Evolutionary conservation across 2,797 vertebrate genomes (phyloP).

Genomic region (Coreius guichenoti): DNA sequence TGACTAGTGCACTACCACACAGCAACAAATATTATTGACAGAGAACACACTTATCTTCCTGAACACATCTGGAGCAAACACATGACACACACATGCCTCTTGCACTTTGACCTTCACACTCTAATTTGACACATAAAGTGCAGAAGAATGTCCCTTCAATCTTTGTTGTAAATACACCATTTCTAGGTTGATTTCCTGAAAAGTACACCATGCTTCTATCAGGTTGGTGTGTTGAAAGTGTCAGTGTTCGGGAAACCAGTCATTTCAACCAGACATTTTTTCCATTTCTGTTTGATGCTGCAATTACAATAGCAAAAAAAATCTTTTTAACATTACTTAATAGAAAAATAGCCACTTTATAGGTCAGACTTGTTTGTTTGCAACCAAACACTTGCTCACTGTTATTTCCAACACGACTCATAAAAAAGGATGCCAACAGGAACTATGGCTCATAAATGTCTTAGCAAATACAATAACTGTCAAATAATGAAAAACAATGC

Average conservation of each 20-base stretch:
- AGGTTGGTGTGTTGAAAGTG: too few relatives aligned
- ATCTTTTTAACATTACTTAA: neutral
- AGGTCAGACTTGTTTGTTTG: neutral
- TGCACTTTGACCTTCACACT: conserved; percentile 23
- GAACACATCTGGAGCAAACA: neutral
- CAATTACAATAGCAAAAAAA: neutral
- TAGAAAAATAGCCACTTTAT: neutral
- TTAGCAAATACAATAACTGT: neutral
- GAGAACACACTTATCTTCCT: neutral
- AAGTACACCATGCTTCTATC: neutral
- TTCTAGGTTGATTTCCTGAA: neutral
- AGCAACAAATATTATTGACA: neutral
- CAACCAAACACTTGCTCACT: neutral
- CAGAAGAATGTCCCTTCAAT: conserved; percentile 66
- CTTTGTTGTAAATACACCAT: neutral
- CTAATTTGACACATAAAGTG: conserved; percentile 59
- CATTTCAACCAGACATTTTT: neutral
- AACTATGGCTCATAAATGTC: neutral
- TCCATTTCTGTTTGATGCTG: conserved; percentile 48
- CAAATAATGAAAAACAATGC: neutral
- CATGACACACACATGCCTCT: conserved; percentile 1
- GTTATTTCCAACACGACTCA: neutral
- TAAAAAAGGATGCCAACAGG: conserved; percentile 3
- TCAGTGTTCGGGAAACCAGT: neutral
- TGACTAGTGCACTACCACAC: neutral